Evolutionary conservation across 1,140 invertebrate species (phyloP), one percentile per base, ranked within the genome.

Genomic region (Sarcophaga bullata): DNA sequence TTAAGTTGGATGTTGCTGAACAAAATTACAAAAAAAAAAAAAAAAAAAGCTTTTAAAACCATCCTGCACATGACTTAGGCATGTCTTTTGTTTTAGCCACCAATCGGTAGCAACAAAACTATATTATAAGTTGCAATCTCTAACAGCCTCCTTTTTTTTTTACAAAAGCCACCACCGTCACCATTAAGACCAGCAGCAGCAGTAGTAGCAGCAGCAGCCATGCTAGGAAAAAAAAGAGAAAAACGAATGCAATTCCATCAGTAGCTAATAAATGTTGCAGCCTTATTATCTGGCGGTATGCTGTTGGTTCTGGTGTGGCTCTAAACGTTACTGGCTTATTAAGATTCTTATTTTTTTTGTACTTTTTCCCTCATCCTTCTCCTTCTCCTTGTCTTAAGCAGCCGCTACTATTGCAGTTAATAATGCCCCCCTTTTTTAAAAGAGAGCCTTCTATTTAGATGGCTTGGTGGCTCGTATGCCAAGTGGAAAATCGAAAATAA

Each of bases 71-170:
- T 68, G n/a, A 19, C n/a, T 68, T 62, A 8, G 15, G 15, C 58
- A 68, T 19, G n/a, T 68, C 54, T 10, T 19, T 68, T 7, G n/a
- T 68, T 68, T 37, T 37, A 37, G 62, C 17, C 19, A 68, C 62
- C 62, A 68, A 68, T 68, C 62, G 19, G 62, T 68, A 68, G 62
- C 62, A 68, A 68, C 62, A 68, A 68, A 68, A 68, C 62, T 68
- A 68, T 25, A 9, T 25, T 68, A 19, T 19, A 68, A 68, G 19
- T 68, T 25, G 62, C 62, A 19, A 68, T 68, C 62, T 68, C 19
- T 68, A 68, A 19, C 62, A 19, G 62, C 62, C 62, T 68, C 62
- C 19, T 68, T 68, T 68, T 37, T 68, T 68, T 68, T 68, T 37
- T 37, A 37, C 25, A 37, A 37, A 37, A 37, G 62, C 62, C 62